A percentile compares a stretch with the other conserved stretches of the same genome.
Evolutionary conservation across 2,797 vertebrate genomes (phyloP).

Genomic region (Masticophis lateralis): DNA sequence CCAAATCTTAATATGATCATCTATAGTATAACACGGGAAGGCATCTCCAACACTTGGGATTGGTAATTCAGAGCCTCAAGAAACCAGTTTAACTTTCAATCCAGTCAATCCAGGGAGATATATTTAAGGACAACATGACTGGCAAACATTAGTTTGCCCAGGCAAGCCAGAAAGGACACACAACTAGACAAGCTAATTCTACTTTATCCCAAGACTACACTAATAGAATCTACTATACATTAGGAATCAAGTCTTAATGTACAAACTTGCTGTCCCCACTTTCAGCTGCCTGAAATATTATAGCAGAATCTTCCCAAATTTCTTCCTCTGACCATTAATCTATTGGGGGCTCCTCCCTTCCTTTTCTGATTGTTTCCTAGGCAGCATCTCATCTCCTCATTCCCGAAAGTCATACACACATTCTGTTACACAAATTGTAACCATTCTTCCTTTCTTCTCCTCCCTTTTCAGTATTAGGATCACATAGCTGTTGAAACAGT

Average conservation of each 20-base stretch:
- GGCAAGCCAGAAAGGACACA: no score
- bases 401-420: background rate
- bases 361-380: background rate
- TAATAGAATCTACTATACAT: background rate
- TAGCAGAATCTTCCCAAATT: background rate
- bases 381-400: background rate
- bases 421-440: background rate
- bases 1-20: background rate
- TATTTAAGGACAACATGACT: background rate
- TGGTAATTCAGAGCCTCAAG: background rate
- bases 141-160: no score
- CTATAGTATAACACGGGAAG: background rate
- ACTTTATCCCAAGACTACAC: background rate
- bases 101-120: background rate
- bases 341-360: background rate
- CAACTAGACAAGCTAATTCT: background rate
- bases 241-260: background rate
- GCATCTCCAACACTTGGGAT: background rate
- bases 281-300: background rate
- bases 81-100: background rate
- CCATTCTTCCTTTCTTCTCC: background rate
- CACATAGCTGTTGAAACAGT: background rate
- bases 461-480: background rate
- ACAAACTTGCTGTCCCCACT: background rate
- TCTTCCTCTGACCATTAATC: background rate